Percentiles rank a stretch among this genome's conserved stretches.
These are phyloP conservation scores for Stenichneumon culpator DNA, from an alignment of 2,888 invertebrate genomes.

Conservation along the genomic window DNA sequence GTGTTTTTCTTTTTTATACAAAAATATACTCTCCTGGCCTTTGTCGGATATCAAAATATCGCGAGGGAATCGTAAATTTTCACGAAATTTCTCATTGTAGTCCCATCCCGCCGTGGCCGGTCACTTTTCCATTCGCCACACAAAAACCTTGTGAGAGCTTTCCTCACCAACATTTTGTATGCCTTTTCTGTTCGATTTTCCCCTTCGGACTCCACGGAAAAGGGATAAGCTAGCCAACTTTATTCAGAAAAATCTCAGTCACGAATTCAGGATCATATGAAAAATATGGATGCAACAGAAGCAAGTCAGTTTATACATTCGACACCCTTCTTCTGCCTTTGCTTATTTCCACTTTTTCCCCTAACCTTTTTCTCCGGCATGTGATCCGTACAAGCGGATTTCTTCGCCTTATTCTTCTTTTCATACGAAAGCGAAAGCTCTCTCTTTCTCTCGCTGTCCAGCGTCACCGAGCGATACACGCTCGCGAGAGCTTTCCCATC, in stretches of 20 bases:
- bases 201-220: background rate
- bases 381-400: constrained; percentile 54
- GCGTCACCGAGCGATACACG: constrained; percentile 42
- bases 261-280: constrained; percentile 44
- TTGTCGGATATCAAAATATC: background rate
- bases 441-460: background rate
- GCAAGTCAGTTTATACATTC: constrained; percentile 30
- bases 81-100: background rate
- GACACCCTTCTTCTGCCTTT: constrained; percentile 30
- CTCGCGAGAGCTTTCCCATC: constrained; percentile 51
- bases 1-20: background rate
- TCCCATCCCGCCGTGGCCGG: background rate
- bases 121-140: background rate
- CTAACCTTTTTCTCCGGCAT: constrained; percentile 47
- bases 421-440: constrained; percentile 24
- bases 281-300: constrained; percentile 42
- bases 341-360: constrained; percentile 45
- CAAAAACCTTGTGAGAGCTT: background rate
- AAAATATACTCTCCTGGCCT: background rate
- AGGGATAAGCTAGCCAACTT: constrained; percentile 30
- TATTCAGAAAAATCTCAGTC: constrained; percentile 26
- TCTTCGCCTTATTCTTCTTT: constrained; percentile 32
- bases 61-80: background rate
- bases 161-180: background rate
- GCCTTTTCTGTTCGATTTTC: background rate